A percentile compares a stretch with the other conserved stretches of the same genome.
These are phyloP conservation scores for Hippolais icterina DNA, from an alignment of 2,113 vertebrate species.

Conservation along the genomic window DNA sequence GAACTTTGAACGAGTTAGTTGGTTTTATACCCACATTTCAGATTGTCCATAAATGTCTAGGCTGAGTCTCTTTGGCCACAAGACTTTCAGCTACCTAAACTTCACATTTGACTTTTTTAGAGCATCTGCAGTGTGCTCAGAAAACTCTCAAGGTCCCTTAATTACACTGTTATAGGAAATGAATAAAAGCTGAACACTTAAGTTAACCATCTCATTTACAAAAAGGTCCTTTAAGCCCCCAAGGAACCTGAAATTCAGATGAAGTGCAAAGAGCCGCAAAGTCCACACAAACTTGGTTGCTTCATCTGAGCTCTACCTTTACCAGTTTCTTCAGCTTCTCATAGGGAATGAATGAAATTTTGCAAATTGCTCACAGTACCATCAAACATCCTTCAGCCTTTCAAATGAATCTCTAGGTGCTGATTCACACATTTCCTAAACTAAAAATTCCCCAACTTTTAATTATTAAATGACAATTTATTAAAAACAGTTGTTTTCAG, in stretches of 20 bases:
- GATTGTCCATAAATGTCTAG: not conserved
- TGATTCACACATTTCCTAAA: not conserved
- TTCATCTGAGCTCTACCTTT: not conserved
- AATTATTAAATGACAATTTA: not conserved
- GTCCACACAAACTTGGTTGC: not conserved
- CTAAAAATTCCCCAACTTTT: not conserved
- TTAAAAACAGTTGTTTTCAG: not conserved
- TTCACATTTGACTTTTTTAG: not conserved
- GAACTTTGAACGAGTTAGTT: not conserved
- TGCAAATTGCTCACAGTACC: not conserved
- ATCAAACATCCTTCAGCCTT: not conserved
- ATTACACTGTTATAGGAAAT: not conserved
- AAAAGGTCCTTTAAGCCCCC: not conserved
- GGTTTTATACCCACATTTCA: not conserved
- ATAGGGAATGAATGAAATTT: not conserved
- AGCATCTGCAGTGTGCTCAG: not conserved
- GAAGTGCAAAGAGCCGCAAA: not conserved
- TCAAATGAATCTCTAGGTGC: not conserved
- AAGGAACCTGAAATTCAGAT: not conserved
- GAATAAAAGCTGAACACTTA: not conserved
- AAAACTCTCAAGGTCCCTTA: not conserved
- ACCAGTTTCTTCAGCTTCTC: not conserved
- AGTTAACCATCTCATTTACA: not conserved
- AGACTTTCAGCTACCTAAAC: not conserved
- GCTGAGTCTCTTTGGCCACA: not conserved